A percentile compares a stretch with the other conserved stretches of the same genome.
Conservation (phyloP, 1,140 invertebrate species). For the Pristionchus pacificus region DNA sequence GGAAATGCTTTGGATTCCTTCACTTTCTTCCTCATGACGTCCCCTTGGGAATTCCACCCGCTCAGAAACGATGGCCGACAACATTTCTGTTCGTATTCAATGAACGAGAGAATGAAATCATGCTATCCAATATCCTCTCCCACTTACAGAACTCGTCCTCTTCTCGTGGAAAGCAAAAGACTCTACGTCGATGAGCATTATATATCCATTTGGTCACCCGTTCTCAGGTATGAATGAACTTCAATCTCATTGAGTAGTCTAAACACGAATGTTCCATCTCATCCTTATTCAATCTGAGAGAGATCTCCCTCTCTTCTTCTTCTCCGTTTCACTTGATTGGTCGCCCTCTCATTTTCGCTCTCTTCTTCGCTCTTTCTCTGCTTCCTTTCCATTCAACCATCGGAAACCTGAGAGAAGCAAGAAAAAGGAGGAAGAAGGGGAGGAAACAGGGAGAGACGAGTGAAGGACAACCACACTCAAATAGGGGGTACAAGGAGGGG, state of each 20-base stretch:
- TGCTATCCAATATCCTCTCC: too few relatives aligned
- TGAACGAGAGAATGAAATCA: neutral
- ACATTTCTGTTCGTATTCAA: too few relatives aligned
- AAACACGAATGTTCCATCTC: conserved; percentile 5
- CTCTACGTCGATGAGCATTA: conserved; percentile 57
- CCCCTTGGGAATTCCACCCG: too few relatives aligned
- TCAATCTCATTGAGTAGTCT: too few relatives aligned
- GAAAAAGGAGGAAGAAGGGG: too few relatives aligned
- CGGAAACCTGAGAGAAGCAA: neutral
- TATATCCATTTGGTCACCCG: conserved; percentile 53
- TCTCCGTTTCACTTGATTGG: too few relatives aligned
- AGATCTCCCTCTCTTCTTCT: neutral
- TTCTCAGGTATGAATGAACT: conserved; percentile 33
- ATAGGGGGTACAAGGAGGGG: too few relatives aligned
- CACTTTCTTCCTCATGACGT: neutral
- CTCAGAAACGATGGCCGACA: too few relatives aligned
- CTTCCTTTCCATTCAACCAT: neutral
- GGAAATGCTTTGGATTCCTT: neutral
- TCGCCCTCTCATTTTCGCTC: too few relatives aligned
- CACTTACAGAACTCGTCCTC: conserved; percentile 33
- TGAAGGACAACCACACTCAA: too few relatives aligned
- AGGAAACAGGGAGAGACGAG: too few relatives aligned
- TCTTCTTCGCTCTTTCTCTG: neutral
- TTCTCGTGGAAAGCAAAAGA: conserved; percentile 55
- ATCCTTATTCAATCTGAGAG: neutral